Evolutionary conservation across 1,140 invertebrate species (phyloP).

Genomic region (Pseudachorutes palmiensis): DNA sequence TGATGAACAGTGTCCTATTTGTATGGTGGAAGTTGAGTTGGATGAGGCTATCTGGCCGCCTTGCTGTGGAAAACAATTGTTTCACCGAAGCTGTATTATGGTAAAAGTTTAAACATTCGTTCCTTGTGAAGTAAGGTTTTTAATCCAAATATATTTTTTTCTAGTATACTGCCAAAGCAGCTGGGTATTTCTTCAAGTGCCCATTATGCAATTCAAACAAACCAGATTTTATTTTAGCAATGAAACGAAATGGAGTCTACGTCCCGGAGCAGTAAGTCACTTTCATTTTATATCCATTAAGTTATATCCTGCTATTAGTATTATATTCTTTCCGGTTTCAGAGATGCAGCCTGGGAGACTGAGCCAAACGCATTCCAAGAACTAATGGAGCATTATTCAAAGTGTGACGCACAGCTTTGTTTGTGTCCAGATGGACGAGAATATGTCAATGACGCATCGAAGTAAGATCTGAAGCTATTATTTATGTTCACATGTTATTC

Average conservation of each 20-base stretch:
- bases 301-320: conserved; percentile 11
- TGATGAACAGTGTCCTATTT: conserved; percentile 42
- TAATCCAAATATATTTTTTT: conserved; percentile 5
- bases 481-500: background rate
- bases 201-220: conserved; percentile 57
- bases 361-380: conserved; percentile 54
- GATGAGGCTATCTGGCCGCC: conserved; percentile 43
- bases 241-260: conserved; percentile 53
- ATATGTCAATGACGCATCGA: conserved; percentile 8
- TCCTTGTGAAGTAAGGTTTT: conserved; percentile 4
- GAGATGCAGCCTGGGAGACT: conserved; percentile 60
- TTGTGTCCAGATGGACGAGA: conserved; percentile 28
- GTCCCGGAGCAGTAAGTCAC: conserved; percentile 49
- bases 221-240: conserved; percentile 49
- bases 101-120: conserved; percentile 22
- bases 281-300: conserved; percentile 12
- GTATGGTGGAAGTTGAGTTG: conserved; percentile 41
- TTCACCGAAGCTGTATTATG: conserved; percentile 49
- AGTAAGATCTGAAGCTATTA: background rate
- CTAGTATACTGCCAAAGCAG: conserved; percentile 11
- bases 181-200: conserved; percentile 48
- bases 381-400: conserved; percentile 18
- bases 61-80: conserved; percentile 48
- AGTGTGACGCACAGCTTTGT: conserved; percentile 25
- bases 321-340: conserved; percentile 33